These are phyloP conservation scores for Microchirus variegatus DNA, from an alignment of 2,797 vertebrate species.

Conservation along the genomic window DNA sequence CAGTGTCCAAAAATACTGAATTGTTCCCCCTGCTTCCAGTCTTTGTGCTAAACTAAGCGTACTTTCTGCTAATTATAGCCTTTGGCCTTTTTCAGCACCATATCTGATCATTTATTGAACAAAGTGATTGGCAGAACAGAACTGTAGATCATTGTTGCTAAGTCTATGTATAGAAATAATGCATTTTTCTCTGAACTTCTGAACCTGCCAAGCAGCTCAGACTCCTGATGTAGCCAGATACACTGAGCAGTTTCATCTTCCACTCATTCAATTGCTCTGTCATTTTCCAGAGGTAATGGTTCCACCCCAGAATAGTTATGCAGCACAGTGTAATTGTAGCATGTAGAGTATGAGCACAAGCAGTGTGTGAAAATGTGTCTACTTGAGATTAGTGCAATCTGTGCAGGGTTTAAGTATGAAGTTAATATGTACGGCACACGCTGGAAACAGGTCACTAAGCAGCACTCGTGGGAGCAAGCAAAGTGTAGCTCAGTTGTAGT, in stretches of 20 bases:
- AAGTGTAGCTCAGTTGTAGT: conserved; percentile 1
- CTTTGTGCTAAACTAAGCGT: conserved; percentile 1
- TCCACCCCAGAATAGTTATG: conserved; percentile 4
- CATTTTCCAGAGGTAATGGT: conserved; percentile 33
- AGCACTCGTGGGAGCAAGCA: conserved; percentile 22
- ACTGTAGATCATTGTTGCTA: neutral
- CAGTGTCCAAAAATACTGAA: no score
- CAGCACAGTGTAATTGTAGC: conserved; percentile 41
- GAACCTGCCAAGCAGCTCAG: conserved; percentile 8
- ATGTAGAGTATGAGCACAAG: conserved; percentile 25
- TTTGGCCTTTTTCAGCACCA: neutral
- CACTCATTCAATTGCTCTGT: conserved; percentile 13
- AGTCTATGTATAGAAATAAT: neutral
- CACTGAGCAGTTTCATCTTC: conserved; percentile 19
- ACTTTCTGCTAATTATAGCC: neutral
- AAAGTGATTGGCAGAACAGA: neutral
- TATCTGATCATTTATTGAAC: neutral
- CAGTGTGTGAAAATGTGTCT: conserved; percentile 54
- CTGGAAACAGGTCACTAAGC: conserved; percentile 34
- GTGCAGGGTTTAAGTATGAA: conserved; percentile 37
- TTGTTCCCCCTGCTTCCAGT: neutral
- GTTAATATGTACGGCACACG: conserved; percentile 25
- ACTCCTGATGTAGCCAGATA: conserved; percentile 14
- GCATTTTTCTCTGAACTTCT: conserved; percentile 2
- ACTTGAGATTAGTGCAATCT: conserved; percentile 41